Evolutionary conservation across 2,888 invertebrate species (phyloP).

Genomic region (Phyto melanocephala): DNA sequence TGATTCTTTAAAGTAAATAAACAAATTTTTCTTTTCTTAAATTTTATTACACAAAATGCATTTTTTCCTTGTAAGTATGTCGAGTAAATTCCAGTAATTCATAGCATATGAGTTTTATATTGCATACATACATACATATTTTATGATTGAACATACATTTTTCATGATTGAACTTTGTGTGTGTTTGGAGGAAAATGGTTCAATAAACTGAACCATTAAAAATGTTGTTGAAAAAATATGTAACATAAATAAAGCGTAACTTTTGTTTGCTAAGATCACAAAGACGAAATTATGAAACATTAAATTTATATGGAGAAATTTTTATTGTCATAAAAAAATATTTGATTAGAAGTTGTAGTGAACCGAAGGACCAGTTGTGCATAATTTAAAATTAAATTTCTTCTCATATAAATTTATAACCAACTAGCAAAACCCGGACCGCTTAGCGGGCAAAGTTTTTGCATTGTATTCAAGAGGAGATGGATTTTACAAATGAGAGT

Average conservation of each 20-base stretch:
- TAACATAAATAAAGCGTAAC: background rate
- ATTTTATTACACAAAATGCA: slow-evolving; percentile 12
- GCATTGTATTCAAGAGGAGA: too few species aligned
- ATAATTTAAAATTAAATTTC: too few species aligned
- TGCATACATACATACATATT: background rate
- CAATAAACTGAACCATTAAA: slow-evolving; percentile 11
- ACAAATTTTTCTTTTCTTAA: slow-evolving; percentile 8
- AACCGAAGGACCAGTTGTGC: too few species aligned
- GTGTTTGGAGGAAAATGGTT: background rate
- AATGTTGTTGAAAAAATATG: background rate
- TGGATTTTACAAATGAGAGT: too few species aligned
- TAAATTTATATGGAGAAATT: too few species aligned
- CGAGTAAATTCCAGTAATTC: slow-evolving; percentile 17
- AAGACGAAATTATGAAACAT: background rate
- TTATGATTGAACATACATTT: slow-evolving; percentile 18
- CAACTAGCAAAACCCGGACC: too few species aligned
- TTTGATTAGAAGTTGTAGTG: too few species aligned
- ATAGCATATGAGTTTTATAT: slow-evolving; percentile 16
- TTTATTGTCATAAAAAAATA: too few species aligned
- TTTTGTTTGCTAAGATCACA: background rate
- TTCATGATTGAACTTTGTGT: too few species aligned
- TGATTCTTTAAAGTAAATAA: slow-evolving; percentile 40
- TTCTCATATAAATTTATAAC: too few species aligned
- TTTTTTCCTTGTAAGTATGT: slow-evolving; percentile 10
- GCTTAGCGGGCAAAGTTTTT: too few species aligned